A percentile compares a stretch with the other conserved stretches of the same genome.
These are phyloP conservation scores for Megastigmus dorsalis DNA, from an alignment of 2,888 invertebrate species.

Conservation along the genomic window DNA sequence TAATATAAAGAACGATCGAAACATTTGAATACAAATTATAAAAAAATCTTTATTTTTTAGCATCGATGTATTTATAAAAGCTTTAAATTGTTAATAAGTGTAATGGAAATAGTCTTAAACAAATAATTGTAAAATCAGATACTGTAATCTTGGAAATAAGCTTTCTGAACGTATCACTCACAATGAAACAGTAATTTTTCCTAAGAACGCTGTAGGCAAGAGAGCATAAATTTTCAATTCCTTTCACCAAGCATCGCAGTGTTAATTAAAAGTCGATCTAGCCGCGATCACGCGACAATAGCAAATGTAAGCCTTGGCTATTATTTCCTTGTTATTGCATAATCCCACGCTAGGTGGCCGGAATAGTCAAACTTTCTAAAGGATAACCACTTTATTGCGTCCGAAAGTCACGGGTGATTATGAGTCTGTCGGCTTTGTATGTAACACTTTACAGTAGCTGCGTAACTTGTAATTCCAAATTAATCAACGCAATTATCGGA, in stretches of 20 bases:
- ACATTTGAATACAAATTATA: no score
- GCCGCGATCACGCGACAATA: neutral
- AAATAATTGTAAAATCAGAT: neutral
- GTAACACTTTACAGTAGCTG: no score
- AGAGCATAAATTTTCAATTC: conserved; percentile 15
- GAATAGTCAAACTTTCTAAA: conserved; percentile 44
- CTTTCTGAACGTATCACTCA: no score
- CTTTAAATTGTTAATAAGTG: conserved; percentile 4
- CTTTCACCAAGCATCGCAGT: neutral
- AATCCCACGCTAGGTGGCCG: conserved; percentile 18
- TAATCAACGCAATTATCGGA: conserved; percentile 16
- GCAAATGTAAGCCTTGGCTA: neutral
- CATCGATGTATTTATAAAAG: neutral
- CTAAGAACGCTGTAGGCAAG: neutral
- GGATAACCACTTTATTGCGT: conserved; percentile 32
- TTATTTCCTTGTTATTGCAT: conserved; percentile 42
- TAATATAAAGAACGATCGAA: no score
- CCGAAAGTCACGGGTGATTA: neutral
- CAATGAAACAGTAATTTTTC: no score
- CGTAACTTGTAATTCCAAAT: conserved; percentile 30
- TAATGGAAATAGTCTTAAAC: no score
- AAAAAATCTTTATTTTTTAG: conserved; percentile 1
- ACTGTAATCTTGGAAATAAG: no score
- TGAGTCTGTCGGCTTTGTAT: neutral
- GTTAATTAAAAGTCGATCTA: conserved; percentile 29